Base-by-base conservation (phyloP, 1,140 invertebrate genomes). In the Ips typographus region DNA sequence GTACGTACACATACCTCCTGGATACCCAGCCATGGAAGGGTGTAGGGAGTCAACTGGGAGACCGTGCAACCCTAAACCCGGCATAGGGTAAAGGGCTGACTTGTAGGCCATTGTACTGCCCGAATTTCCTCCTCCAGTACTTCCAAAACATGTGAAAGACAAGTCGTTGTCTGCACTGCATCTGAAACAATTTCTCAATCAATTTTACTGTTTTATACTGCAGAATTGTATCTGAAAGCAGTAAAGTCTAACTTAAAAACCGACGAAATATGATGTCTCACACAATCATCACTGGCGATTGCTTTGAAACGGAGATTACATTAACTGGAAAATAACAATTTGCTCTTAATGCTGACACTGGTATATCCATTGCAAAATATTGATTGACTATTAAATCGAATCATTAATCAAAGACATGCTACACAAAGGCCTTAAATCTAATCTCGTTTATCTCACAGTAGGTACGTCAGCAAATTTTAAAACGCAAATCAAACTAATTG, bases 21-120 rank as follows among this genome's bases (percentile, higher is more conserved):
- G 85, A 76, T 87, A 88, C 38, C 75, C 77, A 3, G 84, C 84
- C 85, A 88, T 87, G 40, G 84, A 83, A 1, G 85, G 82, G 75
- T 89, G 87, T 68, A 88, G 77, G 2, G 85, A 82, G 69, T 88
- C 87, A 77, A 88, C 85, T 22, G 84, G 82, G 2, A 84, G 79
- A 66, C 84, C 82, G 44, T 83, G 83, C 62, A 88, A 79, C 8
- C 86, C 85, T 62, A 89, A 81, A 40, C 86, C 80, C 7, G 77
- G 77, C 65, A 82, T 80, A 6, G 78, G 81, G 77, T 88, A 88
- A 5, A 86, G 85, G 5, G 82, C 75, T 7, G 79, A 79, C 62
- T 82, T 87, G 70, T 85, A 84, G 44, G 86, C 84, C 85, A 88
- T 86, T 2, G 80, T 79, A 43, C 78, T 77, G 2, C 68, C 64